phyloP scores from a whole-genome alignment of 2,888 invertebrate species.

The Onchidella celtica region DNA sequence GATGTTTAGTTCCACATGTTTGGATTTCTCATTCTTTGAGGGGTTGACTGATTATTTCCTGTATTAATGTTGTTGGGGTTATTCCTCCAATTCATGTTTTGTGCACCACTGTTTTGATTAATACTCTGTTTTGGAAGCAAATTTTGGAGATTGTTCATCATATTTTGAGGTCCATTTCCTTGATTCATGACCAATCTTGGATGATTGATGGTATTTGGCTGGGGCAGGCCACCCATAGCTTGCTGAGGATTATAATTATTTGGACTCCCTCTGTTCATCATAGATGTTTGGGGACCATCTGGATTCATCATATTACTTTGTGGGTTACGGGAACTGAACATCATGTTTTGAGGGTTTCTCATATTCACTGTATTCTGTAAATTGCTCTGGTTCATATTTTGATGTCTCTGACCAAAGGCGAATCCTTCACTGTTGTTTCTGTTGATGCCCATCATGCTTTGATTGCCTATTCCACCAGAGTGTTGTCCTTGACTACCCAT shows the following conservation, averaged over 20 bases:
- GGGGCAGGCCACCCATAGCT: too few species aligned
- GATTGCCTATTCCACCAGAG: background rate
- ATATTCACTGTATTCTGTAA: too few species aligned
- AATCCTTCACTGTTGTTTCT: background rate
- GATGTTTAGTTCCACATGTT: conserved; percentile 29
- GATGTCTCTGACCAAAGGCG: too few species aligned
- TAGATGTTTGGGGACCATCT: background rate
- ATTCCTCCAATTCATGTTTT: background rate
- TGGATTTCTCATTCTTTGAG: conserved; percentile 24
- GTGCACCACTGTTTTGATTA: background rate
- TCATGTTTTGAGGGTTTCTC: background rate
- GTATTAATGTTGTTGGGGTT: background rate
- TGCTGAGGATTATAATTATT: conserved; percentile 12
- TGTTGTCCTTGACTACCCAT: background rate
- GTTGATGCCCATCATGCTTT: conserved; percentile 1
- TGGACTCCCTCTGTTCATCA: conserved; percentile 6
- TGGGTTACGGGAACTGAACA: too few species aligned
- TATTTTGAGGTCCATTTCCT: conserved; percentile 15
- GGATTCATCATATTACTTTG: conserved; percentile 15
- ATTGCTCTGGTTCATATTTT: too few species aligned
- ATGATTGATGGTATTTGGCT: too few species aligned
- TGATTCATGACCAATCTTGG: too few species aligned
- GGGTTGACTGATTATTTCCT: conserved; percentile 1
- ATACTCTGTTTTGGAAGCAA: conserved; percentile 3
- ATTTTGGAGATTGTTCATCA: conserved; percentile 17